phyloP scores from a whole-genome alignment of 2,888 invertebrate genomes.

The Pocota personata region DNA sequence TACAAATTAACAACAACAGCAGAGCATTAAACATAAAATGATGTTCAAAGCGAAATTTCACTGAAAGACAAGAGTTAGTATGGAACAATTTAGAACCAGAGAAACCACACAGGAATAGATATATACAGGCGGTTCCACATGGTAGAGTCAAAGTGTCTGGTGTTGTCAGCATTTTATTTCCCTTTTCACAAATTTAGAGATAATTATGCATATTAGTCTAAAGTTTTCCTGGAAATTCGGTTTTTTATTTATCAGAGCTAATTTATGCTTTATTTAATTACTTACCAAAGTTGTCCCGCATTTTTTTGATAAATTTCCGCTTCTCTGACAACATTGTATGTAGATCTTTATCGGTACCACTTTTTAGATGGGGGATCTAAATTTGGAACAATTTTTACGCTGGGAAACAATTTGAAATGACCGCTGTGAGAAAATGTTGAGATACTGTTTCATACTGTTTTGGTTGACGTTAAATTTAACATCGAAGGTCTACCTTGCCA shows the following conservation, averaged over 20 bases:
- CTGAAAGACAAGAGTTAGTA: neutral
- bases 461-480: no score
- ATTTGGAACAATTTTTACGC: no score
- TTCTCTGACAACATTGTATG: neutral
- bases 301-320: neutral
- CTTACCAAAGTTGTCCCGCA: neutral
- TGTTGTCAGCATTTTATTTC: conserved; percentile 9
- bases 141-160: conserved; percentile 13
- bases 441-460: no score
- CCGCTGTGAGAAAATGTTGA: no score
- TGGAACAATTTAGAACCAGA: neutral
- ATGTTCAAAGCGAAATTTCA: conserved; percentile 44
- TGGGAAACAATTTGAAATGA: no score
- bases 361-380: neutral
- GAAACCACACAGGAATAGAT: neutral
- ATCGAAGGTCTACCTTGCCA: no score
- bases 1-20: conserved; percentile 55
- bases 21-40: conserved; percentile 30
- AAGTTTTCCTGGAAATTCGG: neutral
- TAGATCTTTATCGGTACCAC: neutral
- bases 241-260: neutral
- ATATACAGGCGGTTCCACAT: conserved; percentile 43
- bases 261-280: neutral
- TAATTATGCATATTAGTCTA: conserved; percentile 1
- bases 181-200: neutral